Base-by-base conservation (phyloP, 1,140 invertebrate species). In the Drosophila sulfurigaster region DNA sequence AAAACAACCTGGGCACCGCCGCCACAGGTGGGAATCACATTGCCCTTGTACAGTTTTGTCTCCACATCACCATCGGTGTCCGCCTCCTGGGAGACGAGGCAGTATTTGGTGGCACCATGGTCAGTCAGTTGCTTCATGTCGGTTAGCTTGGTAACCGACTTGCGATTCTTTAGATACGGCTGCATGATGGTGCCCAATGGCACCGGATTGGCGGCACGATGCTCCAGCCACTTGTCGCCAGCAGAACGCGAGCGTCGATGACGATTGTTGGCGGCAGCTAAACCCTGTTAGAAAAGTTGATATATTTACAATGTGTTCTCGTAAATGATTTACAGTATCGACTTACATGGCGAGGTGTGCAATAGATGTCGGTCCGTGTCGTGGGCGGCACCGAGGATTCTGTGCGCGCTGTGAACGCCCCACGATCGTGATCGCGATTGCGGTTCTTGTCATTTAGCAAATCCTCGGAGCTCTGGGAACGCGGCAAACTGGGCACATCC, bases 1-100 rank as follows among this genome's bases (percentile, higher is more conserved):
- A 99, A 99, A 25, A 99, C 96, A 0, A 99, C 98, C 90, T 99
- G 97, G 1, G 97, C 96, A 0, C 99, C 99, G 6, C 99, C 98
- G 11, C 96, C 96, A 68, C 96, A 96, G 1, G 98, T 99, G 8
- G 97, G 97, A 11, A 99, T 94, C 30, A 99, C 96, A 92, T 99
- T 97, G 48, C 96, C 98, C 95, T 99, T 99, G 82, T 97, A 97
- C 43, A 99, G 87, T 82, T 97, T 97, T 0, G 98, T 99, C 93
- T 98, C 97, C 1, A 99, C 93, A 91, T 98, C 97, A 0, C 98
- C 99, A 82, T 97, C 96, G 0, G 96, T 96, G 91, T 99, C 98
- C 45, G 96, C 95, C 78, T 98, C 96, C 93, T 99, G 98, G 1
- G 97, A 96, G 25, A 98, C 96, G 1, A 99, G 93, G 73, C 97